Evolutionary conservation across 2,113 vertebrate species (phyloP).

Genomic region (Tupaia tana): DNA sequence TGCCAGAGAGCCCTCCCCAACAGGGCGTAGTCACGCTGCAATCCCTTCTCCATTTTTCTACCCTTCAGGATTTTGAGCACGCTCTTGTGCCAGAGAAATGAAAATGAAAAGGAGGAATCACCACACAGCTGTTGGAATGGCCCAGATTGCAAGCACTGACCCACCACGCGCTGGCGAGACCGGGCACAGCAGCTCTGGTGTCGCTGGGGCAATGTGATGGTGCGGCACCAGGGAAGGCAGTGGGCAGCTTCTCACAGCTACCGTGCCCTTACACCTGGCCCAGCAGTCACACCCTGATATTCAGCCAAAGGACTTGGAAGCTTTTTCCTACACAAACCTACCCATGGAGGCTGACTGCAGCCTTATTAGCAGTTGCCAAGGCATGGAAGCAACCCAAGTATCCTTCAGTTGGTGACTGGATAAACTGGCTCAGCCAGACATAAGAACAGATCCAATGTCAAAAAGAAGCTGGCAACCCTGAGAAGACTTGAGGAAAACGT

Average conservation of each 20-base stretch:
- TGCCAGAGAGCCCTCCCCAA: neutral
- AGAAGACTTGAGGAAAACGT: neutral
- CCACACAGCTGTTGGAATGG: neutral
- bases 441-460: neutral
- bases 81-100: neutral
- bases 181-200: neutral
- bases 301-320: neutral
- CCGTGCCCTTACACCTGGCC: too few relatives aligned
- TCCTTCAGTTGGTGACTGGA: neutral
- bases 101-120: neutral
- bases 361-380: neutral
- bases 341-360: neutral
- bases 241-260: neutral
- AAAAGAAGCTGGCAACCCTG: neutral
- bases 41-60: too few relatives aligned
- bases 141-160: neutral
- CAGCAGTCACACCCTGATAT: neutral
- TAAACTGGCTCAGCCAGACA: neutral
- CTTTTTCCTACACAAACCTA: neutral
- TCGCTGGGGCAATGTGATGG: too few relatives aligned
- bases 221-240: neutral
- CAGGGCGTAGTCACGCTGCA: too few relatives aligned
- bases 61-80: too few relatives aligned
- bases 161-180: neutral
- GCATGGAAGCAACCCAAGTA: neutral